phyloP scores from a whole-genome alignment of 35 echinoderm and acorn worm species.

The Patiria miniata region DNA sequence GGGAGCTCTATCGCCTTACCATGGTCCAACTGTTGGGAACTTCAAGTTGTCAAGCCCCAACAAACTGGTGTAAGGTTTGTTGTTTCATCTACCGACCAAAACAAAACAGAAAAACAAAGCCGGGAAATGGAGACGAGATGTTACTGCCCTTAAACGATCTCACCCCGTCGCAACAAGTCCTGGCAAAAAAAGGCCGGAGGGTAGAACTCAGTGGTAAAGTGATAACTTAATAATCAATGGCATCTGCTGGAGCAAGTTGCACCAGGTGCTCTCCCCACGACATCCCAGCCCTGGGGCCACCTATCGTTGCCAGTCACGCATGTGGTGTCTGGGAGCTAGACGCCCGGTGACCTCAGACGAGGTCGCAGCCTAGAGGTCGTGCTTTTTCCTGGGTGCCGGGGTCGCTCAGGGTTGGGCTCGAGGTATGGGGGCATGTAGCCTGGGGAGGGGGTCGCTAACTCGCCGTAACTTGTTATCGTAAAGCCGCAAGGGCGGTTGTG shows the following conservation, averaged over 20 bases:
- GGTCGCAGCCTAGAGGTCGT: neutral
- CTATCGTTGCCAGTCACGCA: neutral
- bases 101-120: constrained; percentile 14
- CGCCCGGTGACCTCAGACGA: constrained; percentile 1
- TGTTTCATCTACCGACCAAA: constrained; percentile 15
- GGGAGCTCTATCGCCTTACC: too few species aligned
- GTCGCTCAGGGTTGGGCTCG: neutral
- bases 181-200: neutral
- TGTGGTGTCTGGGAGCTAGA: constrained; percentile 27
- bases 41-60: too few species aligned
- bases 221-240: constrained; percentile 22
- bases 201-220: neutral
- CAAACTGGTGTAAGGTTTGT: constrained; percentile 17
- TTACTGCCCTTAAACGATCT: neutral
- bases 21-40: too few species aligned
- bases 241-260: constrained; percentile 9
- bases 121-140: neutral
- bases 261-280: constrained; percentile 28
- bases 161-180: neutral
- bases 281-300: neutral
- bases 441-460: neutral
- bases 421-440: neutral
- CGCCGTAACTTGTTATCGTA: too few species aligned
- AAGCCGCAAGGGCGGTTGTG: too few species aligned
- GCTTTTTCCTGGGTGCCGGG: neutral